Evolutionary conservation across 2,797 vertebrate genomes (phyloP), one percentile per base, ranked within the genome.

Genomic region (Anguilla pacifica): DNA sequence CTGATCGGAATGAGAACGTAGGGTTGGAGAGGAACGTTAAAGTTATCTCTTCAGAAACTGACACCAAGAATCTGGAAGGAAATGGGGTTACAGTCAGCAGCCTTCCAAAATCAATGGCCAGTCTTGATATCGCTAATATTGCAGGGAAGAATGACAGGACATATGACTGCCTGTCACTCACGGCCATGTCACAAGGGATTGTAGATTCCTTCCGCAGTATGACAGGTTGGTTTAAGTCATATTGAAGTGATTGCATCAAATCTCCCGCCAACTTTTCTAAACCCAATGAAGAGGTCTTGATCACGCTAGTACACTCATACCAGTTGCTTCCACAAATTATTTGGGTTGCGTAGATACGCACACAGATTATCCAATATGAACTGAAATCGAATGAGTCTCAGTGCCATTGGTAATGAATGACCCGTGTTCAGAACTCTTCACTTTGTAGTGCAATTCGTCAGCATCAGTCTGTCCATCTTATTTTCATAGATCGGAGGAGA

Each of bases 391-490:
- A 31, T 31, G n/a, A 13, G 28, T 31, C 67, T n/a, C 9, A 7
- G 9, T 72, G 67, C 9, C 67, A 31, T 31, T 28, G 31, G 28
- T 72, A 72, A 0, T 31, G n/a, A 72, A 72, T 72, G 31, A 13
- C 67, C 9, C 3, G 28, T 72, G n/a, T 72, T 28, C 67, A 72
- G n/a, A 25, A 31, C 67, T 31, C 64, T 25, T 59, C 61, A 64
- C 25, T 79, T 25, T 79, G 13, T 7, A 79, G 31, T 15, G 53
- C n/a, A 53, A 25, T 57, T 6, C 0, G 28, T 51, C 53, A 39
- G 57, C 46, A 79, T 49, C 72, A 55, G 85, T 72, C 55, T 17
- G 79, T 86, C 72, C 51, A 79, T 31, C 72, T 86, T 79, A 79
- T 43, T 79, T 51, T 35, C 85, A 79, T 28, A 86, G n/a, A 70